Percentiles rank a stretch among this genome's conserved stretches.
phyloP scores from a whole-genome alignment of 1,140 invertebrate species.

The silkworm (Bombyx mori) region ASM3026992v2 NC_085107.1:7049001-7049500 shows the following conservation, averaged over 20 bases:
- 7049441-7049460: constrained; percentile 69
- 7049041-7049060: too few relatives aligned
- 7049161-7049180: constrained; percentile 72
- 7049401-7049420: constrained; percentile 69
- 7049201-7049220: constrained; percentile 72
- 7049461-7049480: constrained; percentile 72
- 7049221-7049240: constrained; percentile 69
- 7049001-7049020: too few relatives aligned
- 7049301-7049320: constrained; percentile 28
- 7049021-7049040: too few relatives aligned
- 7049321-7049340: constrained; percentile 43
- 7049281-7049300: constrained; percentile 2
- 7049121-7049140: constrained; percentile 70
- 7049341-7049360: constrained; percentile 17
- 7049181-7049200: constrained; percentile 72
- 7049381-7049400: constrained; percentile 57
- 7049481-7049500: constrained; percentile 74
- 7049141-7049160: constrained; percentile 71
- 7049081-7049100: constrained; percentile 62
- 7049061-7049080: constrained; percentile 62
- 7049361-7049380: constrained; percentile 21
- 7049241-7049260: constrained; percentile 54
- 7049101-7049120: constrained; percentile 71
- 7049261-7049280: constrained; percentile 18
- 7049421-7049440: constrained; percentile 71